Evolutionary conservation across 2,113 vertebrate species (phyloP), one percentile per base, ranked within the genome.

Genomic region (Anoplopoma fimbria): DNA sequence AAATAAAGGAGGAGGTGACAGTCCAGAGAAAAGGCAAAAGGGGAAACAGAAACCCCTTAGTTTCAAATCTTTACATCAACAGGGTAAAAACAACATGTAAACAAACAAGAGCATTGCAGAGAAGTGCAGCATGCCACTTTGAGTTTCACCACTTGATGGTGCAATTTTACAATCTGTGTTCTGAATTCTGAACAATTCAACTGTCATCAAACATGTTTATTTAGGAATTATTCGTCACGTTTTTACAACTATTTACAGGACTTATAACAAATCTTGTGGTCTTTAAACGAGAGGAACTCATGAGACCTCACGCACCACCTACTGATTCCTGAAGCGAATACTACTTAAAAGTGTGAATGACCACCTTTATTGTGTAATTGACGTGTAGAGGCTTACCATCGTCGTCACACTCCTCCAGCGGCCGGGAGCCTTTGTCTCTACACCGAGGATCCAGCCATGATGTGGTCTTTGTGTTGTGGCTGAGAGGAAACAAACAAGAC

Each of bases 401-500:
- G 83, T 99, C 98, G 84, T 99, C 98, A 94, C 98, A 99, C 95
- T 99, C 98, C 94, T 99, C 98, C 92, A 98, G 95, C 90, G 97
- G 96, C 93, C 99, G 97, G 88, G 96, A 95, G 90, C 96, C 96
- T 94, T 98, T 98, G 93, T 96, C 98, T 95, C 97, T 94, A 95
- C 97, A 99, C 94, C 98, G 97, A 91, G 98, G 98, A 94, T 99
- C 98, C 92, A 99, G 93, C 98, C 98, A 99, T 88, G 98, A 99
- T 81, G 98, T 99, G 84, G 98, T 99, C 95, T 99, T 99, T 93
- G 98, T 99, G 93, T 99, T 99, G 94, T 99, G 98, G 95, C 98
- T 99, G 90, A 77, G 94, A 93, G 69, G 65, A 87, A 75, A 90
- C 42, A 91, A 88, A 85, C 63, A 75, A 72, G 25, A 87, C 38